Evolutionary conservation across 2,113 vertebrate species (phyloP).

Genomic region (Isichthys henryi): DNA sequence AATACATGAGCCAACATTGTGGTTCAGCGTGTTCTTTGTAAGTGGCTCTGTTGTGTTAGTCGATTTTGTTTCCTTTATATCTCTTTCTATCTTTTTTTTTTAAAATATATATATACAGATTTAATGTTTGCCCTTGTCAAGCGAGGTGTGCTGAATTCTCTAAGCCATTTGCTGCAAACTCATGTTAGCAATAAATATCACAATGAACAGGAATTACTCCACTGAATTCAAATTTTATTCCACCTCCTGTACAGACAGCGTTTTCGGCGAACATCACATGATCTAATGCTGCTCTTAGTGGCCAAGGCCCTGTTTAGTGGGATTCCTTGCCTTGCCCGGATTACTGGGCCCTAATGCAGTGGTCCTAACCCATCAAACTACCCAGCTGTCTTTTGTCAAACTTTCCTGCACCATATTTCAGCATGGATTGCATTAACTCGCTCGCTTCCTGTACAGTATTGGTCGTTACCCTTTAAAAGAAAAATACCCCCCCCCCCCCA

Average conservation of each 20-base stretch:
- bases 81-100: neutral
- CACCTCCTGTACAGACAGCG: neutral
- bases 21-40: neutral
- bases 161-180: neutral
- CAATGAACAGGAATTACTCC: neutral
- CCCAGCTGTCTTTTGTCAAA: neutral
- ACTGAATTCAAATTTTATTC: neutral
- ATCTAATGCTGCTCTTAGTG: neutral
- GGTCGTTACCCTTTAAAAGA: neutral
- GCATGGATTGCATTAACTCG: neutral
- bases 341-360: neutral
- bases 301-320: neutral
- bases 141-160: neutral
- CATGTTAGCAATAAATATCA: neutral
- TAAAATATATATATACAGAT: neutral
- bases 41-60: neutral
- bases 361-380: neutral
- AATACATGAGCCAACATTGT: neutral
- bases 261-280: neutral
- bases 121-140: neutral
- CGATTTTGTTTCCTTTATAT: slow-evolving; percentile 8
- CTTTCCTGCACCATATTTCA: neutral
- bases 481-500: neutral
- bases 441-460: neutral
- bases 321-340: neutral